These are phyloP conservation scores for Ypsolopha scabrella DNA, from an alignment of 2,888 invertebrate species.

Conservation along the genomic window DNA sequence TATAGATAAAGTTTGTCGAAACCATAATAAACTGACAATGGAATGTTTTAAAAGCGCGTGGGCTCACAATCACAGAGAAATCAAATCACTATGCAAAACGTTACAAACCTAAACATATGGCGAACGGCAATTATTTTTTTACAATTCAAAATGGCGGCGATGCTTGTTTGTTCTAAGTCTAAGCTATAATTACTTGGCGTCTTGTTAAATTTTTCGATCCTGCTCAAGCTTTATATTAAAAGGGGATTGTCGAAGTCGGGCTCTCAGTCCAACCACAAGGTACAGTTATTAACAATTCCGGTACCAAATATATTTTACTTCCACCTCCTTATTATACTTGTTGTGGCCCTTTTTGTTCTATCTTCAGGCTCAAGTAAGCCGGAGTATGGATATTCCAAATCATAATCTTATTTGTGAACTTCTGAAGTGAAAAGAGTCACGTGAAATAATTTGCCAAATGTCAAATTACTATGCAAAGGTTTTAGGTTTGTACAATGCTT, in stretches of 20 bases:
- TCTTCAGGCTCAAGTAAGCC: slow-evolving; percentile 24
- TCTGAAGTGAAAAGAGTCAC: no score
- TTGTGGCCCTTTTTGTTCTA: slow-evolving; percentile 51
- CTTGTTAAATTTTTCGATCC: slow-evolving; percentile 55
- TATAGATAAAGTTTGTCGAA: no score
- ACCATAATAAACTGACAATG: no score
- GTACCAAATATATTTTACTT: slow-evolving; percentile 65
- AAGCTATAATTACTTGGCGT: slow-evolving; percentile 57
- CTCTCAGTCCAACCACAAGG: slow-evolving; percentile 45
- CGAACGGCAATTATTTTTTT: slow-evolving; percentile 20
- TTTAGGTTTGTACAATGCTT: no score
- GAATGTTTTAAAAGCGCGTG: background rate
- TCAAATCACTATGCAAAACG: slow-evolving; percentile 25
- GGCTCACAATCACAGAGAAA: background rate
- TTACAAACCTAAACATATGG: slow-evolving; percentile 38
- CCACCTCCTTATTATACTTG: slow-evolving; percentile 66
- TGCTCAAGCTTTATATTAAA: slow-evolving; percentile 64
- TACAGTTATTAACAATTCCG: slow-evolving; percentile 65
- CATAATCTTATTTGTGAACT: no score
- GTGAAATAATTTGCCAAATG: no score
- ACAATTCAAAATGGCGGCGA: slow-evolving; percentile 34
- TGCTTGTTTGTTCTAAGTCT: slow-evolving; percentile 56
- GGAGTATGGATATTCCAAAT: background rate
- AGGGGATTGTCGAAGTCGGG: slow-evolving; percentile 40
- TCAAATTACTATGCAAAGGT: no score